phyloP scores from a whole-genome alignment of 2,113 vertebrate genomes.

The Oplegnathus fasciatus region DNA sequence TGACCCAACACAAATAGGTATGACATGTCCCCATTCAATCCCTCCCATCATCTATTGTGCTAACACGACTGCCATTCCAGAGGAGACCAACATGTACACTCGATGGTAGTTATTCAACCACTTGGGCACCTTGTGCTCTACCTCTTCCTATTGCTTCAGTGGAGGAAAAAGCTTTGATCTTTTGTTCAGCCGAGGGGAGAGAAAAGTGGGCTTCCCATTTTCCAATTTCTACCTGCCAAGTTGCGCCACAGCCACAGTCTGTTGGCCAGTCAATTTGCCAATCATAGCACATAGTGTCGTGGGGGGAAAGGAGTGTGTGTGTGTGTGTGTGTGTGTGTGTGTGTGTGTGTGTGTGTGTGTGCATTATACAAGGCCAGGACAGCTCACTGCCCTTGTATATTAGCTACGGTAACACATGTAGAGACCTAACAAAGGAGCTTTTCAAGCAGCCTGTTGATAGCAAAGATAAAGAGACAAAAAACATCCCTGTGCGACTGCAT shows the following conservation, averaged over 20 bases:
- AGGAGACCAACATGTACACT: slow-evolving; percentile 58
- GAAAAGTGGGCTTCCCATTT: slow-evolving; percentile 81
- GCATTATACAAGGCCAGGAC: slow-evolving; percentile 5
- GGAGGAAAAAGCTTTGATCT: slow-evolving; percentile 77
- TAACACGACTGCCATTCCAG: slow-evolving; percentile 51
- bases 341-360: slow-evolving; percentile 21
- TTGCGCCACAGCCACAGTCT: slow-evolving; percentile 58
- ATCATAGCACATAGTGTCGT: slow-evolving; percentile 68
- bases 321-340: neutral
- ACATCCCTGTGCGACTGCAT: slow-evolving; percentile 2
- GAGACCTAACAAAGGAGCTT: slow-evolving; percentile 54
- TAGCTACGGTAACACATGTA: slow-evolving; percentile 43
- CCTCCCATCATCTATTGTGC: slow-evolving; percentile 73
- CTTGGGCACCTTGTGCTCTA: slow-evolving; percentile 74
- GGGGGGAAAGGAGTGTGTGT: slow-evolving; percentile 29
- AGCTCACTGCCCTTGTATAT: slow-evolving; percentile 33
- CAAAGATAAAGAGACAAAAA: slow-evolving; percentile 57
- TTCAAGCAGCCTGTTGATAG: slow-evolving; percentile 42
- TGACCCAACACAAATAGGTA: slow-evolving; percentile 78
- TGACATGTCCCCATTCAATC: slow-evolving; percentile 73
- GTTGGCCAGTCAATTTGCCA: slow-evolving; percentile 81
- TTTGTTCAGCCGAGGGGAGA: slow-evolving; percentile 76
- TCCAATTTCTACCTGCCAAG: slow-evolving; percentile 86
- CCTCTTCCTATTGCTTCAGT: slow-evolving; percentile 66
- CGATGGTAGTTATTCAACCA: slow-evolving; percentile 69